phyloP scores from a whole-genome alignment of 1,140 invertebrate genomes.

The Colletes latitarsis region DNA sequence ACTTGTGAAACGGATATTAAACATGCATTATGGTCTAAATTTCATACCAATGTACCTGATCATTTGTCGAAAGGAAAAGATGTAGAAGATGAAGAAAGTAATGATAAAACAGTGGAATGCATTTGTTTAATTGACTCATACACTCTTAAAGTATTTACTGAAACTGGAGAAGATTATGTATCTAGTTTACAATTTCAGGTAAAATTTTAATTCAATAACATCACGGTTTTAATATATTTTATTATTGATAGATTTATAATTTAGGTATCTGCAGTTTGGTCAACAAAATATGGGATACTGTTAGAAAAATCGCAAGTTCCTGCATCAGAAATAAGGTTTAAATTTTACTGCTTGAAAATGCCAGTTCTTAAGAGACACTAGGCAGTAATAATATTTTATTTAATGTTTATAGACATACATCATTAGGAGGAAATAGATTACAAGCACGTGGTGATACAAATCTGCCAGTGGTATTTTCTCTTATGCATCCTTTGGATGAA shows the following conservation, averaged over 20 bases:
- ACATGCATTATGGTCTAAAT: constrained; percentile 91
- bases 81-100: constrained; percentile 64
- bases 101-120: constrained; percentile 78
- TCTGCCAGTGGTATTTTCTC: constrained; percentile 84
- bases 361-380: not conserved
- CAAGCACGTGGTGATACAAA: constrained; percentile 62
- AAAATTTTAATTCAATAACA: constrained; percentile 61
- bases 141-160: constrained; percentile 89
- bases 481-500: constrained; percentile 94
- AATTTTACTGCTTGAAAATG: constrained; percentile 1
- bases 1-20: constrained; percentile 90
- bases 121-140: constrained; percentile 90
- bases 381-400: not conserved
- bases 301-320: constrained; percentile 84
- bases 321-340: constrained; percentile 64
- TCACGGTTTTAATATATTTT: constrained; percentile 4
- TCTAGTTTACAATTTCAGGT: constrained; percentile 93
- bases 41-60: constrained; percentile 83
- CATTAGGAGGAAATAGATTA: constrained; percentile 72
- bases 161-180: constrained; percentile 91
- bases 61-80: constrained; percentile 74
- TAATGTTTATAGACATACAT: constrained; percentile 61
- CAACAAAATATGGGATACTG: constrained; percentile 89
- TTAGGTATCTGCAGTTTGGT: constrained; percentile 85
- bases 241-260: not conserved